These are phyloP conservation scores for Arenaria interpres DNA, from an alignment of 2,113 vertebrate genomes.

Conservation along the genomic window DNA sequence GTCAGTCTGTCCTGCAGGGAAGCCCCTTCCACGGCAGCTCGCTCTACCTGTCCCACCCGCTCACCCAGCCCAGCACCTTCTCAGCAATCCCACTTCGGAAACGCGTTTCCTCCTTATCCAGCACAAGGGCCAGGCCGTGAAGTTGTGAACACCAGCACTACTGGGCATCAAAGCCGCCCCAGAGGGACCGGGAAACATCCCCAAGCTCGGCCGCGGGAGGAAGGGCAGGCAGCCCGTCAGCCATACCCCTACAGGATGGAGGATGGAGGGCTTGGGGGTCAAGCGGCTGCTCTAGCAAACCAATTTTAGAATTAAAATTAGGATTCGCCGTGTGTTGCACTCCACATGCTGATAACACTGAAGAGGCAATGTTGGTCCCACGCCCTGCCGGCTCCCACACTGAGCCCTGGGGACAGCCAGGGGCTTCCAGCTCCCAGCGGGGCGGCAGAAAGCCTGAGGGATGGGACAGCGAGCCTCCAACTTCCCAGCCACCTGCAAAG, in stretches of 20 bases:
- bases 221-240: background rate
- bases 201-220: background rate
- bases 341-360: background rate
- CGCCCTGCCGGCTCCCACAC: accelerated
- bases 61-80: accelerated
- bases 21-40: accelerated
- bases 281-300: background rate
- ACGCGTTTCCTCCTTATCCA: background rate
- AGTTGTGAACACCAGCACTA: background rate
- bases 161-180: background rate
- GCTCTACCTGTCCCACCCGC: background rate
- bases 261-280: background rate
- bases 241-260: background rate
- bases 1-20: background rate
- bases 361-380: background rate
- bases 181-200: background rate
- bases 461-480: background rate
- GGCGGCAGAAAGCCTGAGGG: background rate
- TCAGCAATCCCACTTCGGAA: background rate
- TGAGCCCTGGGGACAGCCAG: background rate
- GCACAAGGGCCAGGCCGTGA: accelerated
- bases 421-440: background rate
- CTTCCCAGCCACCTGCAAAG: background rate
- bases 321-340: background rate
- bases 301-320: background rate